A percentile compares a stretch with the other conserved stretches of the same genome.
phyloP scores from a whole-genome alignment of 2,888 invertebrate species.

The Dryococelus australis region DNA sequence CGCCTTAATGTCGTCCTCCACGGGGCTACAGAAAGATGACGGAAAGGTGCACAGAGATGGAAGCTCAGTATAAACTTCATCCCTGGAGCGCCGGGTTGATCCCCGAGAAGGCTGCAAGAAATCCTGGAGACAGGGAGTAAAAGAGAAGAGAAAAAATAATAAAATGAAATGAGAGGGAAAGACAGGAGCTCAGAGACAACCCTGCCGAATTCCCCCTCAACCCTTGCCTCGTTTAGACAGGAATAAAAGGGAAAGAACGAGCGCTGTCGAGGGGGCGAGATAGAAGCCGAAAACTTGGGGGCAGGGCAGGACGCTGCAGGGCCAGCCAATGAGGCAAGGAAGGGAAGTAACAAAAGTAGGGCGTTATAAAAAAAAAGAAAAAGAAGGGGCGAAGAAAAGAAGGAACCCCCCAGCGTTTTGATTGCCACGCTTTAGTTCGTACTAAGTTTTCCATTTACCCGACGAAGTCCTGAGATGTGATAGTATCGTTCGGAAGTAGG shows the following conservation, averaged over 20 bases:
- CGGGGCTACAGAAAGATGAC: not conserved
- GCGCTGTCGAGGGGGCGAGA: not conserved
- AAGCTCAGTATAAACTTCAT: not conserved
- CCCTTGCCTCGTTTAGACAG: not conserved
- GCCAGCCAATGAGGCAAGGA: not conserved
- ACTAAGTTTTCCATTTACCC: constrained; percentile 29
- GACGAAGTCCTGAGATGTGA: not conserved
- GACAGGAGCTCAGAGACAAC: not conserved
- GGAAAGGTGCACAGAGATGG: not conserved
- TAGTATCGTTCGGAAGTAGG: not conserved
- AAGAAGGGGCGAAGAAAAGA: not conserved
- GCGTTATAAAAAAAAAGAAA: not conserved
- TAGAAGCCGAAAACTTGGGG: not conserved
- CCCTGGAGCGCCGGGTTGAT: not conserved
- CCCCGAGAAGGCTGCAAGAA: not conserved
- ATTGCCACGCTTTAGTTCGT: not conserved
- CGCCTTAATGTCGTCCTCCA: no score
- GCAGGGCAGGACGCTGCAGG: not conserved
- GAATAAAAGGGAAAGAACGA: not conserved
- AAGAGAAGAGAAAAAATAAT: not conserved
- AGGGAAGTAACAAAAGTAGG: not conserved
- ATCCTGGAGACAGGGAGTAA: constrained; percentile 1
- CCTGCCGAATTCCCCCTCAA: not conserved
- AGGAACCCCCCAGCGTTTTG: not conserved
- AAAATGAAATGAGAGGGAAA: constrained; percentile 1